Percentiles rank a stretch among this genome's conserved stretches.
Conservation (phyloP, 2,113 vertebrate species). For the Menidia beryllina region DNA sequence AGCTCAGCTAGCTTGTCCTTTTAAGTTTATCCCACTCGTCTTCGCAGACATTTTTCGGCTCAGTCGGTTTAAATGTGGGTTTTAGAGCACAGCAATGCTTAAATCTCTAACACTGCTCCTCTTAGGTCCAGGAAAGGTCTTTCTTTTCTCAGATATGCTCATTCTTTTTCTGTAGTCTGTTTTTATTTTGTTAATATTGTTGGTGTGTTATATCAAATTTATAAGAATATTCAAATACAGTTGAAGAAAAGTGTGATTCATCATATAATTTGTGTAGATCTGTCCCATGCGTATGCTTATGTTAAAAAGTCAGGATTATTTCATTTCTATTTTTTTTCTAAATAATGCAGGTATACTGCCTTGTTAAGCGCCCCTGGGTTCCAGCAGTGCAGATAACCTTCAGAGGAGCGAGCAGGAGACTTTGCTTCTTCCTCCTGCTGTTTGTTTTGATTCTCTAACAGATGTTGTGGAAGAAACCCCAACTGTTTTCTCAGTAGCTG, state of each 20-base stretch:
- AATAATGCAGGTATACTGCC: background rate
- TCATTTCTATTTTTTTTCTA: background rate
- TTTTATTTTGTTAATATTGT: background rate
- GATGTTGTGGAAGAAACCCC: constrained; percentile 37
- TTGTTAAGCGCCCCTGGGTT: background rate
- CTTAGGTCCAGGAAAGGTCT: background rate
- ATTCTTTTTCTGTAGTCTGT: background rate
- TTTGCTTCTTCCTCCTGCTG: constrained; percentile 45
- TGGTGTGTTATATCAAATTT: background rate
- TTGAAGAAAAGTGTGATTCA: background rate
- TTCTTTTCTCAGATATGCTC: background rate
- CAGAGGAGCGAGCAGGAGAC: constrained; percentile 33
- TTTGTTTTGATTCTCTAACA: constrained; percentile 27
- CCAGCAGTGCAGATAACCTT: constrained; percentile 41
- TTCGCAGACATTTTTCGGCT: background rate
- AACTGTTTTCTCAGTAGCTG: constrained; percentile 24
- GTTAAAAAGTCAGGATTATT: background rate
- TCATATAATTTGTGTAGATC: background rate
- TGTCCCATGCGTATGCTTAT: background rate
- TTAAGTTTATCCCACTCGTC: background rate
- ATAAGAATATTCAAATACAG: background rate
- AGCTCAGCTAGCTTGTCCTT: background rate
- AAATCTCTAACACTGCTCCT: background rate
- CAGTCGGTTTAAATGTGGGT: background rate
- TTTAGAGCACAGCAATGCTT: background rate